Conservation (phyloP, 2,113 vertebrate species). For the Sylvicapra grimmia region DNA sequence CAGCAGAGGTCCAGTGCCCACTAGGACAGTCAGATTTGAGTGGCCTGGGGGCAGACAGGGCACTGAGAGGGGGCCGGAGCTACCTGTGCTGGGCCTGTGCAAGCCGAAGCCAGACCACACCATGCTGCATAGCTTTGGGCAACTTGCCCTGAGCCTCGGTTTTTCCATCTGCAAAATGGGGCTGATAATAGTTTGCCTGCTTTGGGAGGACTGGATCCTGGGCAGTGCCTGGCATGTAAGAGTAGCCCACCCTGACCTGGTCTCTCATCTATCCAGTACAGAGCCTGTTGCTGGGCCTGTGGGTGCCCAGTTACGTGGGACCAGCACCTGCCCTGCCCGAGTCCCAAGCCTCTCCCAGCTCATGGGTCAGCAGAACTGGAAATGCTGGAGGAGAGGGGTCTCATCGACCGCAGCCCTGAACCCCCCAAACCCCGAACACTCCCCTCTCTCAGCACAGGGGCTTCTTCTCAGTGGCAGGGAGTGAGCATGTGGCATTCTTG, state of each 20-base stretch:
- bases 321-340: too few species aligned
- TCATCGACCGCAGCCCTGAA: not conserved
- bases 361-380: not conserved
- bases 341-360: not conserved
- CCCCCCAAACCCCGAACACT: too few species aligned
- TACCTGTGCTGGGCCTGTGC: not conserved
- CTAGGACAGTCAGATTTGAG: not conserved
- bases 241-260: not conserved
- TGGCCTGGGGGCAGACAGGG: not conserved
- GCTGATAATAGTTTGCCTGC: not conserved
- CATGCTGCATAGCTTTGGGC: not conserved
- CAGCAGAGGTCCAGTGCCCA: not conserved
- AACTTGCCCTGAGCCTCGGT: not conserved
- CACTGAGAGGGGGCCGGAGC: not conserved
- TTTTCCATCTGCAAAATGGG: conserved; percentile 12
- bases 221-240: not conserved
- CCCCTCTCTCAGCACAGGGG: not conserved
- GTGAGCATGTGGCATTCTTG: not conserved
- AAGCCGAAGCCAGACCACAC: not conserved
- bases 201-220: not conserved
- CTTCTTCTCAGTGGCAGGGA: not conserved
- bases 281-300: not conserved
- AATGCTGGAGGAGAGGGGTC: not conserved
- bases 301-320: not conserved
- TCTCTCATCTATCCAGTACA: not conserved